Conservation (phyloP, 2,113 vertebrate genomes). For the Nothocercus nigrocapillus region DNA sequence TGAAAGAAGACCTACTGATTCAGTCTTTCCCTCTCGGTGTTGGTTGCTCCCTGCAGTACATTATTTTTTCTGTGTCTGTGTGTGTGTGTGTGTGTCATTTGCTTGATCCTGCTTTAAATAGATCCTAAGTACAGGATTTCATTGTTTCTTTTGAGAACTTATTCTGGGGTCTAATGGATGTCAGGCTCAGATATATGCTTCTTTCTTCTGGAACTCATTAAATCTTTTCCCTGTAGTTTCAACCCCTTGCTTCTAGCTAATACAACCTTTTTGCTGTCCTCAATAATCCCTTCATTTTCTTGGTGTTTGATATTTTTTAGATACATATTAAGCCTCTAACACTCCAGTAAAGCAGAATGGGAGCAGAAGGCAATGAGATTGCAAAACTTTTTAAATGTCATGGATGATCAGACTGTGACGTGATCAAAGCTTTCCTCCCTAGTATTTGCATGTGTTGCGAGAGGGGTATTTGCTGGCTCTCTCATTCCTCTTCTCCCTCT, state of each 20-base stretch:
- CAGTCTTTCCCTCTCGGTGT: background rate
- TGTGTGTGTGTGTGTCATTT: background rate
- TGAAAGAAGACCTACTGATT: background rate
- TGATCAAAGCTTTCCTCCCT: background rate
- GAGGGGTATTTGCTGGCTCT: background rate
- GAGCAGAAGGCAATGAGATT: background rate
- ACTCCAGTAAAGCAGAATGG: background rate
- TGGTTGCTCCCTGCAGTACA: background rate
- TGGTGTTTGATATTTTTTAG: background rate
- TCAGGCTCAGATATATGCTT: background rate
- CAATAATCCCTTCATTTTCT: background rate
- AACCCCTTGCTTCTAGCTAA: background rate
- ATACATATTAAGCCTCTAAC: background rate
- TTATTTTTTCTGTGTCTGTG: background rate
- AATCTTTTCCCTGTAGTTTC: background rate
- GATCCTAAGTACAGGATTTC: background rate
- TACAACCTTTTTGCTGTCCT: background rate
- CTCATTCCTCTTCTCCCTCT: background rate
- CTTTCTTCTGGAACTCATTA: constrained; percentile 5
- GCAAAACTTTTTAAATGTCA: background rate
- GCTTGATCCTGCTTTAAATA: background rate
- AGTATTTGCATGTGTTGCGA: fast-evolving
- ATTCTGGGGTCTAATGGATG: background rate
- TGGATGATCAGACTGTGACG: background rate
- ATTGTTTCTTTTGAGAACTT: constrained; percentile 27